Conservation (phyloP, 2,888 invertebrate species). For the Acanthosepion esculentum region DNA sequence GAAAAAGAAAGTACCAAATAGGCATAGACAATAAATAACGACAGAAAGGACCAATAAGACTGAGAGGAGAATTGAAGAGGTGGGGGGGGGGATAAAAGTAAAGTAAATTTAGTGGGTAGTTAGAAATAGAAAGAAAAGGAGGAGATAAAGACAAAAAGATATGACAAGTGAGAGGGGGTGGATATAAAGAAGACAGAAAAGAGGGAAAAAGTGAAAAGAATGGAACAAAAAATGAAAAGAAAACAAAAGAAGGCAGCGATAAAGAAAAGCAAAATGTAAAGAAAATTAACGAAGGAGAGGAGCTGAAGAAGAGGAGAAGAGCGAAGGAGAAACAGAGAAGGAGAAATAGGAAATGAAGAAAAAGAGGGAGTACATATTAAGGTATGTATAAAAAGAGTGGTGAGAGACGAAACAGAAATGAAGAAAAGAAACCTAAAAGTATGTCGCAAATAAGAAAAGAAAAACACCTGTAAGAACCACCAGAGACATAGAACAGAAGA, state of each 20-base stretch:
- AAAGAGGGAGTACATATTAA: no score
- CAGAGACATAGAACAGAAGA: no score
- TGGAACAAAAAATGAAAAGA: not conserved
- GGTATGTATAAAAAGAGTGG: no score
- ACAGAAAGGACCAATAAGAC: no score
- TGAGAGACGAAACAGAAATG: not conserved
- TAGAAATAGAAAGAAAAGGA: not conserved
- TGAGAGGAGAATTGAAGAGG: no score
- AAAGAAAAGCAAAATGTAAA: not conserved
- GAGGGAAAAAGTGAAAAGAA: not conserved
- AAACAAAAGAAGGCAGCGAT: not conserved
- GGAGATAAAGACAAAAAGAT: no score
- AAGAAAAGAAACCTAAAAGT: no score
- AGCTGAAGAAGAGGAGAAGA: not conserved
- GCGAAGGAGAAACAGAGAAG: not conserved
- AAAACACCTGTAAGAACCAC: no score
- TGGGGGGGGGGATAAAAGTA: no score
- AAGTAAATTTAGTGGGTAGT: not conserved
- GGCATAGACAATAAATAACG: no score
- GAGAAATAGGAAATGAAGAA: not conserved
- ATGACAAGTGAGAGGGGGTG: not conserved
- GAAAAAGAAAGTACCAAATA: no score
- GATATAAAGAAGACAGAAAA: not conserved
- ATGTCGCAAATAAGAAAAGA: no score
- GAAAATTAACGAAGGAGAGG: not conserved